Evolutionary conservation across 92 coral and sea anemone genomes (phyloP), one percentile per base, ranked within the genome.

Genomic region (Parazoanthus swiftii): DNA sequence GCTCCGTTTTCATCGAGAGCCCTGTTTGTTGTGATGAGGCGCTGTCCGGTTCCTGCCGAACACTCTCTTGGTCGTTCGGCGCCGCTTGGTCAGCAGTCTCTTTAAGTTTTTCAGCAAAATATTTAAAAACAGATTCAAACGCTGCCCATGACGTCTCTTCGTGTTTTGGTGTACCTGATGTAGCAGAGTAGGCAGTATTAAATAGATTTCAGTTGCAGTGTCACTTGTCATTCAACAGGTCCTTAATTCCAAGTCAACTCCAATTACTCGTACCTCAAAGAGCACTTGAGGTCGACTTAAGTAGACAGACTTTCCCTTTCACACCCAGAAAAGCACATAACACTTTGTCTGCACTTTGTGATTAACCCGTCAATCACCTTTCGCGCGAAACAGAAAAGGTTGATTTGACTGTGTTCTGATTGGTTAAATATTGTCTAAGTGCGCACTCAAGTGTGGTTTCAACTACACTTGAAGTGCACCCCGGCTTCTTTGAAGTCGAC

Each of bases 121-220:
- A 96, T 77, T 85, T 91, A 89, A 96, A 96, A 78, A 96, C 93
- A 8, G 99, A 96, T 44, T 93, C 92, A 89, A 93, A 89, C 18
- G 99, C 98, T 59, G 73, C 81, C 88, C 92, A 90, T 48, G 99
- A 96, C 6, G 98, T 96, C 79, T 91, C 90, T 81, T 95, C 99
- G 66, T 96, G 99, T 76, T 76, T 91, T 46, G 88, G 51, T 59
- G 98, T 96, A 44, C 98, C 99, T 96, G 79, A 3, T 33, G 56
- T 74, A 20, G 48, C 36, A 88, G 78, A 21, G 66, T 71, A 75
- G 3, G 10, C 9, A 54, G n/a, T 46, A 29, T 29, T 29, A 29
- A 36, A 26, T 36, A 56, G 26, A 38, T 37, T 26, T 18, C 2
- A 35, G 56, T 74, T 78, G 59, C 59, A 77, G 72, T 8, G 21